Evolutionary conservation across 2,113 vertebrate species (phyloP).

Genomic region (Holacanthus passer): DNA sequence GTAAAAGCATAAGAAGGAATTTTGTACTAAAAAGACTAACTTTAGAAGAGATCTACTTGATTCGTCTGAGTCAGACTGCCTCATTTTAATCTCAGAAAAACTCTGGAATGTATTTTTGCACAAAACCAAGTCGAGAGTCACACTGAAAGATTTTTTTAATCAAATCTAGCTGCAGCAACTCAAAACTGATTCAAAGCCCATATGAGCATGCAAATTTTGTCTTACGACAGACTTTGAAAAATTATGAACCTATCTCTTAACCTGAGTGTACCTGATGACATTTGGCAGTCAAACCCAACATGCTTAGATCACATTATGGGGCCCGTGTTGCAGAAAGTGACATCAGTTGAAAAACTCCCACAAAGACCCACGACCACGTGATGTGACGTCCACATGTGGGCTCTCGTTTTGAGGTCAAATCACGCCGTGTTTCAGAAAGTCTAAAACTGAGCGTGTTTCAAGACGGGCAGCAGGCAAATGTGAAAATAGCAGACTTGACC

Average conservation of each 20-base stretch:
- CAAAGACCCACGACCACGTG: slow-evolving; percentile 15
- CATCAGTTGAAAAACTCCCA: slow-evolving; percentile 44
- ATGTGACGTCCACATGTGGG: slow-evolving; percentile 33
- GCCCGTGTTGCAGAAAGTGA: slow-evolving; percentile 29
- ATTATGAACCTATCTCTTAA: slow-evolving; percentile 5
- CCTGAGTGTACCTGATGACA: slow-evolving; percentile 22
- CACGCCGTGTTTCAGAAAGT: slow-evolving; percentile 32
- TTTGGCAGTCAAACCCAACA: slow-evolving; percentile 6
- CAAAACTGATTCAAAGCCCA: slow-evolving; percentile 7
- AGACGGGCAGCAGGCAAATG: slow-evolving; percentile 46
- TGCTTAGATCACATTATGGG: slow-evolving; percentile 21
- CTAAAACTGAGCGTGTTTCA: slow-evolving; percentile 58
- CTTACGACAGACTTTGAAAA: neutral
- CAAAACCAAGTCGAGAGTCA: neutral
- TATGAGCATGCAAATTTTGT: neutral
- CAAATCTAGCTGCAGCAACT: neutral
- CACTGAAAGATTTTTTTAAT: neutral
- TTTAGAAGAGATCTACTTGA: neutral
- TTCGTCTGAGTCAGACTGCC: neutral
- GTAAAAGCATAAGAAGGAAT: neutral
- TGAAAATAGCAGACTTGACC: slow-evolving; percentile 48
- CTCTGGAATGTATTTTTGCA: neutral
- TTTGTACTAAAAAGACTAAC: neutral
- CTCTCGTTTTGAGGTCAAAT: slow-evolving; percentile 47
- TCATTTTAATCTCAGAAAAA: neutral